Evolutionary conservation across 2,797 vertebrate species (phyloP).

Genomic region (Hafferia zeledoni): DNA sequence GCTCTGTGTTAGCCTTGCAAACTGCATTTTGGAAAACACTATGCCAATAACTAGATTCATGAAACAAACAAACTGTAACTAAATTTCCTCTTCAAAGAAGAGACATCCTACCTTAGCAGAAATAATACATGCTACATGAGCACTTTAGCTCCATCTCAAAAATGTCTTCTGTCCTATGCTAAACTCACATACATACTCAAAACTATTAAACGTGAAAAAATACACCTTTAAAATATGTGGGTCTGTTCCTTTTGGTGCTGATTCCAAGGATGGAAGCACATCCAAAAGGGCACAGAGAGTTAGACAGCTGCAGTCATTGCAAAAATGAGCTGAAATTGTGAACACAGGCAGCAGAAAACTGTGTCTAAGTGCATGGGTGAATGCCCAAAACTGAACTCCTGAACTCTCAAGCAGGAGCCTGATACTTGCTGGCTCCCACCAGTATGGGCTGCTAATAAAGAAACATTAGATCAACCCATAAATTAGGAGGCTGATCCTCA

Average conservation of each 20-base stretch:
- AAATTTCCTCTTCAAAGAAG: not conserved
- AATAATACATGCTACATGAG: not conserved
- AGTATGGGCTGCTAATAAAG: not conserved
- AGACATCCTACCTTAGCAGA: not conserved
- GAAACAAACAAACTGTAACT: not conserved
- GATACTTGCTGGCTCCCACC: not conserved
- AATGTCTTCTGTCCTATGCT: not conserved
- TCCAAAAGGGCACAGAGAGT: not conserved
- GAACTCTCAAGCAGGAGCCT: not conserved
- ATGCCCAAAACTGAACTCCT: not conserved
- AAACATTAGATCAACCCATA: not conserved
- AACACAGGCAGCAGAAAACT: not conserved
- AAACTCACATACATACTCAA: not conserved
- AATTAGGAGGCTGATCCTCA: not conserved
- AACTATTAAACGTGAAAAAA: not conserved
- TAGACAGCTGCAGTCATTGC: not conserved
- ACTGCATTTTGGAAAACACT: not conserved
- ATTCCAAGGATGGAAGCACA: fast-evolving
- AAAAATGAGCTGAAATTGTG: not conserved
- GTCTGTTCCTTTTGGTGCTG: not conserved
- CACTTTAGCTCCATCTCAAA: not conserved
- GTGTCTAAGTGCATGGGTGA: not conserved
- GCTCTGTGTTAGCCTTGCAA: not conserved
- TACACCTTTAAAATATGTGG: not conserved
- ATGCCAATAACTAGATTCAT: not conserved